These are phyloP conservation scores for Bolborhynchus lineola DNA, from an alignment of 2,113 vertebrate species.

Conservation along the genomic window DNA sequence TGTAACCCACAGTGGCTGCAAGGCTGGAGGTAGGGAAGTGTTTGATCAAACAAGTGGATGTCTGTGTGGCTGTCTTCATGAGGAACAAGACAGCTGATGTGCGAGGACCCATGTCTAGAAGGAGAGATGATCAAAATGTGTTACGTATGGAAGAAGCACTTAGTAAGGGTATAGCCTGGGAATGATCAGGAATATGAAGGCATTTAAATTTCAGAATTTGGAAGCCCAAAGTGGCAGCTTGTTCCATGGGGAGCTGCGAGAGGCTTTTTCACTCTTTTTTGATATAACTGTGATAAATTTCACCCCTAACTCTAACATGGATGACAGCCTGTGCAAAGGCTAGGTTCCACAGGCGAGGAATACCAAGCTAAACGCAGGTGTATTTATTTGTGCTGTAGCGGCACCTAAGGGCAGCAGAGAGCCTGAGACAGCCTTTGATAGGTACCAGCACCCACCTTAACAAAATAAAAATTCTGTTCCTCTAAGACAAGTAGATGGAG, in stretches of 20 bases:
- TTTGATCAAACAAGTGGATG: neutral
- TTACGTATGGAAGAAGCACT: neutral
- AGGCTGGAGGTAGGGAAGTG: neutral
- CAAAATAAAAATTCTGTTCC: neutral
- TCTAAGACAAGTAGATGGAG: neutral
- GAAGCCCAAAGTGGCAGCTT: fast-evolving
- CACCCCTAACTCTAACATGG: neutral
- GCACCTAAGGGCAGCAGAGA: slow-evolving; percentile 47
- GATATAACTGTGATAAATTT: neutral
- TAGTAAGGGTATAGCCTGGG: neutral
- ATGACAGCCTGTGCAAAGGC: neutral
- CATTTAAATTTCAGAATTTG: neutral
- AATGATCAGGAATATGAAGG: neutral
- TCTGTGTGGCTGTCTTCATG: neutral
- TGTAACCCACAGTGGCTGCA: neutral
- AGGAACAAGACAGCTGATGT: neutral
- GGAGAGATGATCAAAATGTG: neutral
- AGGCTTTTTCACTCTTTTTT: neutral
- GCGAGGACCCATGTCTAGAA: neutral
- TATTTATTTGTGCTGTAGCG: slow-evolving; percentile 34
- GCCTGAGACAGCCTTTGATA: neutral
- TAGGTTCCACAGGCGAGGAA: neutral
- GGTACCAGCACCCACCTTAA: neutral
- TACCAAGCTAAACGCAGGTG: neutral
- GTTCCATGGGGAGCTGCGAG: neutral